These are phyloP conservation scores for Brachyrhaphis roseni DNA, from an alignment of 2,797 vertebrate species.

Conservation along the genomic window DNA sequence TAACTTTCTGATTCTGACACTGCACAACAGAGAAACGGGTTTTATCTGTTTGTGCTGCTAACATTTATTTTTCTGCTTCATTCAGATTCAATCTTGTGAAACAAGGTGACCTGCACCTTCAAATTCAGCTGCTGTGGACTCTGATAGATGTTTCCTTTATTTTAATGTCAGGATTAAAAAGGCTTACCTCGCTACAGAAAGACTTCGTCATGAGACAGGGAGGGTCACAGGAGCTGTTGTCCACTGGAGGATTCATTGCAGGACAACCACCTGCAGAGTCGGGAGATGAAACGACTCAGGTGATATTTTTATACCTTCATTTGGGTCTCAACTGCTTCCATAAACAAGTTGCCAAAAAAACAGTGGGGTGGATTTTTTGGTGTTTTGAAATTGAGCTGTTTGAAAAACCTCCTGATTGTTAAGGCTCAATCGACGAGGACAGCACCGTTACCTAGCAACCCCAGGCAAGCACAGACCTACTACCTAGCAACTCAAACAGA, in stretches of 20 bases:
- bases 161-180: slow-evolving; percentile 15
- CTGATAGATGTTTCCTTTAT: neutral
- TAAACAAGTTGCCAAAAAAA: no score
- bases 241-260: slow-evolving; percentile 83
- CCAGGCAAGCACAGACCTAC: no score
- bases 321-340: no score
- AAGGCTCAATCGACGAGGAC: no score
- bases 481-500: no score
- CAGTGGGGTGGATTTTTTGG: no score
- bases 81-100: slow-evolving; percentile 42
- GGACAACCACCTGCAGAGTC: slow-evolving; percentile 89
- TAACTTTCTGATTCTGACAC: slow-evolving; percentile 8
- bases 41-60: slow-evolving; percentile 43
- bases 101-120: slow-evolving; percentile 16
- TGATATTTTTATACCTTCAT: neutral
- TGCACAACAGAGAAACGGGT: slow-evolving; percentile 21
- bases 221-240: slow-evolving; percentile 91
- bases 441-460: no score
- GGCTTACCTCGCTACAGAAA: slow-evolving; percentile 91
- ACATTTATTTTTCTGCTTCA: slow-evolving; percentile 43
- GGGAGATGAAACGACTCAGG: slow-evolving; percentile 25
- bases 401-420: no score
- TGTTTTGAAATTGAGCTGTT: no score
- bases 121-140: neutral
- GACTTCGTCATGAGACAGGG: slow-evolving; percentile 90